Evolutionary conservation across 2,888 invertebrate genomes (phyloP).

Genomic region (Monoplex corrugatus): DNA sequence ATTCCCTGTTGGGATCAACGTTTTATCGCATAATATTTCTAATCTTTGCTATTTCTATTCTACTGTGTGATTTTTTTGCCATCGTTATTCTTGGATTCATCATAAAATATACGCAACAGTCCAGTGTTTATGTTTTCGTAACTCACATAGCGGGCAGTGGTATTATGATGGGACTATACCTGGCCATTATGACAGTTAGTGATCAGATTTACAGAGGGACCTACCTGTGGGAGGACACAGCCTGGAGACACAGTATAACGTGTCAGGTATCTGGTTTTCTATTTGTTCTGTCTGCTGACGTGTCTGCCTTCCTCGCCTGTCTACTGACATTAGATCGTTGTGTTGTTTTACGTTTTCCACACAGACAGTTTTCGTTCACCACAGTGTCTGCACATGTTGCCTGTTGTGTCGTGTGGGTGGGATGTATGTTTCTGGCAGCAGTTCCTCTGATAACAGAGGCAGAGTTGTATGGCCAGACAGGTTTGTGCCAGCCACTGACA

Average conservation of each 20-base stretch:
- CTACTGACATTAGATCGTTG: constrained; percentile 80
- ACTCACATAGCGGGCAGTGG: constrained; percentile 49
- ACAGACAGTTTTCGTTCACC: constrained; percentile 75
- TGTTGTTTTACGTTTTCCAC: constrained; percentile 85
- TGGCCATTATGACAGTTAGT: constrained; percentile 62
- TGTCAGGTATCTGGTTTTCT: constrained; percentile 75
- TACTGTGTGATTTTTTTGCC: neutral
- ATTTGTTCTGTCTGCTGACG: neutral
- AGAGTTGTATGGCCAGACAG: constrained; percentile 74
- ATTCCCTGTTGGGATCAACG: neutral
- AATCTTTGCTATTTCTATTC: neutral
- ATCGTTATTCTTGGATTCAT: neutral
- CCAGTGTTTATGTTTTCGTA: constrained; percentile 40
- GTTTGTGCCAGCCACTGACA: constrained; percentile 78
- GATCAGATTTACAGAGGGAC: constrained; percentile 62
- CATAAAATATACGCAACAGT: too few species aligned
- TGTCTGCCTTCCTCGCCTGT: neutral
- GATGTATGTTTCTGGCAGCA: constrained; percentile 68
- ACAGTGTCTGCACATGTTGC: constrained; percentile 62
- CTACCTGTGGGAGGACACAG: constrained; percentile 63
- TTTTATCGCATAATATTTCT: neutral
- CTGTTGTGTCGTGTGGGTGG: constrained; percentile 67
- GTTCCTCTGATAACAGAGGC: constrained; percentile 71
- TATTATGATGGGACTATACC: constrained; percentile 65
- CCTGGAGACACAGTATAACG: constrained; percentile 56